A percentile compares a stretch with the other conserved stretches of the same genome.
Evolutionary conservation across 1,140 invertebrate species (phyloP).

Genomic region (Aphis gossypii): DNA sequence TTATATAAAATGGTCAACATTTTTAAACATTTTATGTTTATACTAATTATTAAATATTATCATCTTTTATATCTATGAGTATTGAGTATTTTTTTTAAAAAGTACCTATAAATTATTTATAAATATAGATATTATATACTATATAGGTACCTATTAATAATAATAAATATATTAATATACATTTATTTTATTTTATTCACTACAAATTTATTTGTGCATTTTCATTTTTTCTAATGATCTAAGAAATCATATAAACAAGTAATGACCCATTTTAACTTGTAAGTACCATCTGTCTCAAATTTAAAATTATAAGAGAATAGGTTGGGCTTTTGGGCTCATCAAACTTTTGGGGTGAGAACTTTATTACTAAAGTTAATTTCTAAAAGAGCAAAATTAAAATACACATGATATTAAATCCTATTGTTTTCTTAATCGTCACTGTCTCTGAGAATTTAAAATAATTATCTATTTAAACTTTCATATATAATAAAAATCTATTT

Average conservation of each 20-base stretch:
- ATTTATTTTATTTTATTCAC: too few species aligned
- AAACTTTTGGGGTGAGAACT: neutral
- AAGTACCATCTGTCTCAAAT: too few species aligned
- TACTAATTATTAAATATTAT: too few species aligned
- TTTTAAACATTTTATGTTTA: neutral
- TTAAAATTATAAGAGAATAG: too few species aligned
- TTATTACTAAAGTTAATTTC: neutral
- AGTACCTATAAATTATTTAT: neutral
- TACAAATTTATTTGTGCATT: too few species aligned
- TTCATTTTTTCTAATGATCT: too few species aligned
- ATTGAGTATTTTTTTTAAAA: neutral
- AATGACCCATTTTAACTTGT: too few species aligned
- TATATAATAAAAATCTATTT: neutral
- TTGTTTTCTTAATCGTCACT: neutral
- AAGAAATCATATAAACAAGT: too few species aligned
- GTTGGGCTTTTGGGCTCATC: neutral
- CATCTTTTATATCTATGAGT: neutral
- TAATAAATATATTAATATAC: neutral
- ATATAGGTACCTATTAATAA: neutral
- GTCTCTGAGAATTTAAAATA: neutral
- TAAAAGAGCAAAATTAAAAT: neutral
- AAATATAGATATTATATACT: too few species aligned
- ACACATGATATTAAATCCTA: neutral
- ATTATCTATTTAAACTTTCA: neutral
- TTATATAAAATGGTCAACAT: neutral